Conservation (phyloP, 1,140 invertebrate species). For the Hypothenemus hampei region DNA sequence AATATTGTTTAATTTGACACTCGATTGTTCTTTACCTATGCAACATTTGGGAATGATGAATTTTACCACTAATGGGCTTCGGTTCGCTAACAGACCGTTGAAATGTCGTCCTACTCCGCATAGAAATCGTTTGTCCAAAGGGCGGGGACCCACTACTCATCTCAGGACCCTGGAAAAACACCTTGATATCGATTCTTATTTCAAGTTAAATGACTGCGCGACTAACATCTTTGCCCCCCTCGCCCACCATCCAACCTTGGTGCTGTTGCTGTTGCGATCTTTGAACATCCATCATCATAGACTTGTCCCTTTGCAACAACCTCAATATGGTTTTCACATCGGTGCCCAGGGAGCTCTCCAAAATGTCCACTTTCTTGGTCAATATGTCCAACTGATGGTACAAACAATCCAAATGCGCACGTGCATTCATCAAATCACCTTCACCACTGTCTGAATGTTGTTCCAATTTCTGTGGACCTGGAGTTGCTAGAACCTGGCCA, state of each 20-base stretch:
- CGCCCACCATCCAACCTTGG: conserved; percentile 11
- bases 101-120: conserved; percentile 40
- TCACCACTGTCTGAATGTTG: conserved; percentile 43
- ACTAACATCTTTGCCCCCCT: too few species aligned
- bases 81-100: conserved; percentile 45
- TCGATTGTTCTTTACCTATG: conserved; percentile 35
- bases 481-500: conserved; percentile 5
- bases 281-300: background rate
- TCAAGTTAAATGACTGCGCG: too few species aligned
- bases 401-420: conserved; percentile 49
- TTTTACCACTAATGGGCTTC: conserved; percentile 44
- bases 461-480: conserved; percentile 5
- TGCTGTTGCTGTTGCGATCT: background rate
- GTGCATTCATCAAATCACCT: conserved; percentile 40
- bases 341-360: conserved; percentile 60
- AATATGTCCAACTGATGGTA: conserved; percentile 61
- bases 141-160: too few species aligned
- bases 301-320: conserved; percentile 52
- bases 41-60: conserved; percentile 41
- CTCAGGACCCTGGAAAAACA: conserved; percentile 40
- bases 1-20: background rate
- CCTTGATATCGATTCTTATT: background rate
- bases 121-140: conserved; percentile 34
- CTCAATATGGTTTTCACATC: conserved; percentile 63
- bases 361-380: conserved; percentile 54